phyloP scores from a whole-genome alignment of 2,888 invertebrate species.

The Clunio marinus region DNA sequence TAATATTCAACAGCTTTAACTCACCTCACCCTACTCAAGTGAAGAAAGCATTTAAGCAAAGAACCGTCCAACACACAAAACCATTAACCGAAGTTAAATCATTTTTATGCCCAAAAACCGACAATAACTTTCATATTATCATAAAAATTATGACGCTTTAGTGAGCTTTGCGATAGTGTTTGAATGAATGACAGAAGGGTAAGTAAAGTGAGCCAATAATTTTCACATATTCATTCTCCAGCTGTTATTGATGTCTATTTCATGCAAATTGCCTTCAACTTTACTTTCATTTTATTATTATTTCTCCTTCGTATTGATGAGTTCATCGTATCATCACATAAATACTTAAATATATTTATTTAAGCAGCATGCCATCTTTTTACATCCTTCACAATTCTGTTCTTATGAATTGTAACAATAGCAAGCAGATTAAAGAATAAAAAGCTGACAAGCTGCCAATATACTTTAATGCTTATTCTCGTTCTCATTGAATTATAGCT shows the following conservation, averaged over 20 bases:
- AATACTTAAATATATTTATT: too few species aligned
- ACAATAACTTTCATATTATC: slow-evolving; percentile 27
- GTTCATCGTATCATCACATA: too few species aligned
- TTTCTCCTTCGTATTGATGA: too few species aligned
- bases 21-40: too few species aligned
- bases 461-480: slow-evolving; percentile 16
- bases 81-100: neutral
- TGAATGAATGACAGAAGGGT: neutral
- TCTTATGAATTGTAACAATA: too few species aligned
- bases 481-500: neutral
- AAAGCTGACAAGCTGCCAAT: slow-evolving; percentile 33
- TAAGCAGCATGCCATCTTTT: too few species aligned
- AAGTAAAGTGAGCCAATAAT: slow-evolving; percentile 2
- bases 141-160: slow-evolving; percentile 25
- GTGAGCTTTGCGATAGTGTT: neutral
- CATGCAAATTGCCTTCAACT: slow-evolving; percentile 30
- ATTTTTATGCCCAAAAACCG: neutral
- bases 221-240: slow-evolving; percentile 12
- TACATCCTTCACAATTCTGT: too few species aligned
- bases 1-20: too few species aligned
- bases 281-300: too few species aligned
- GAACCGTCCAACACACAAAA: neutral
- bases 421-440: neutral
- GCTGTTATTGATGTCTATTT: slow-evolving; percentile 20
- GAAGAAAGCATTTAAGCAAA: too few species aligned